Evolutionary conservation across 2,797 vertebrate species (phyloP).

Genomic region (Ptychadena robeensis): DNA sequence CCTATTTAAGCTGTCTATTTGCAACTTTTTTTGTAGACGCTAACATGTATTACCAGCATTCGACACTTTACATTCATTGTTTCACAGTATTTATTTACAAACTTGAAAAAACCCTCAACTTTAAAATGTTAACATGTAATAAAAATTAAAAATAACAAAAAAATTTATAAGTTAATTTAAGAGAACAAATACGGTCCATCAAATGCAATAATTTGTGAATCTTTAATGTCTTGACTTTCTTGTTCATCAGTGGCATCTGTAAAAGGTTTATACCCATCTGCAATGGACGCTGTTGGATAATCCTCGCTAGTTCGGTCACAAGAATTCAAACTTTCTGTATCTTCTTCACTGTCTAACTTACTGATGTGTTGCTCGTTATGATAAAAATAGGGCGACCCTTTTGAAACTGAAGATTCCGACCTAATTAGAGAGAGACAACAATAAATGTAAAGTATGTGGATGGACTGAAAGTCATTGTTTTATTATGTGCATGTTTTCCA

Average conservation of each 20-base stretch:
- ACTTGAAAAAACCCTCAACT: neutral
- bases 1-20: too few species aligned
- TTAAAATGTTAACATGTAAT: neutral
- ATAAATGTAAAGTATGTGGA: neutral
- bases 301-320: neutral
- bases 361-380: neutral
- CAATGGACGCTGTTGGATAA: neutral
- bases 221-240: neutral
- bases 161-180: neutral
- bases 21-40: too few species aligned
- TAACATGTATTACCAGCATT: too few species aligned
- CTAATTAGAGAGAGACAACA: neutral
- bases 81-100: neutral
- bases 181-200: constrained; percentile 41
- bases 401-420: neutral
- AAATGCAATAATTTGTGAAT: constrained; percentile 12
- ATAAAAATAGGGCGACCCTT: neutral
- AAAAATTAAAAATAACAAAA: too few species aligned
- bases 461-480: too few species aligned
- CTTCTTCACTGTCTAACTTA: neutral
- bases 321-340: neutral
- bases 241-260: neutral
- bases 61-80: neutral
- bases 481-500: too few species aligned
- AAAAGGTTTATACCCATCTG: constrained; percentile 28